A percentile compares a stretch with the other conserved stretches of the same genome.
phyloP scores from a whole-genome alignment of 2,113 vertebrate species.

The Tor tambroides region DNA sequence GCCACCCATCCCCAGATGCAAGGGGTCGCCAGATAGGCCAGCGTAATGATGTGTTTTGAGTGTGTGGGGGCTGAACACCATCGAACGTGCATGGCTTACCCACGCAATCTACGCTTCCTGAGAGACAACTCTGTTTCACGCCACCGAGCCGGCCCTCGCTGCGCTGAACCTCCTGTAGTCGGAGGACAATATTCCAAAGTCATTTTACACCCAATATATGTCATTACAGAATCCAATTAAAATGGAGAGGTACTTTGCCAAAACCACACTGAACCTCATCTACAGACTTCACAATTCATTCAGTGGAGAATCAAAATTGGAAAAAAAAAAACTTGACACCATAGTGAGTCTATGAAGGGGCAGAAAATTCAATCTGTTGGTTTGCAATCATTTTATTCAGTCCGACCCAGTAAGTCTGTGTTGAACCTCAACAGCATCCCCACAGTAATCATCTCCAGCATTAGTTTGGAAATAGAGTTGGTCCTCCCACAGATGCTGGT shows the following conservation, averaged over 20 bases:
- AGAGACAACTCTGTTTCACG: constrained; percentile 16
- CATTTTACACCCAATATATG: constrained; percentile 6
- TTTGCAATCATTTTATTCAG: constrained; percentile 19
- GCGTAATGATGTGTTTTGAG: constrained; percentile 27
- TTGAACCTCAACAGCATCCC: constrained; percentile 28
- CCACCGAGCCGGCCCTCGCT: neutral
- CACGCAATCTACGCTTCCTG: neutral
- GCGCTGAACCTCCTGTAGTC: neutral
- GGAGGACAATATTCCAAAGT: neutral
- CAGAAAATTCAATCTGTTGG: constrained; percentile 21
- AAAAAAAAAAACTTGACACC: neutral
- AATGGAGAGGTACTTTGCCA: constrained; percentile 9
- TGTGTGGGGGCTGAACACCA: constrained; percentile 22
- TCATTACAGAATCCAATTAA: constrained; percentile 30
- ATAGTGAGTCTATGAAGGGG: neutral
- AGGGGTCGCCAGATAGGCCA: neutral
- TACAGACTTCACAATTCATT: constrained; percentile 4
- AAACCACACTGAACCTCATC: neutral
- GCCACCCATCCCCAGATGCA: neutral
- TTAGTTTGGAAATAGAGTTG: constrained; percentile 45
- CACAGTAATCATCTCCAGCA: constrained; percentile 36
- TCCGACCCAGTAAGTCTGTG: neutral
- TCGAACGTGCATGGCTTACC: constrained; percentile 31
- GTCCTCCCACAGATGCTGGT: constrained; percentile 30
- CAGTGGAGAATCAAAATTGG: constrained; percentile 13